Percentiles rank a stretch among this genome's conserved stretches.
phyloP scores from a whole-genome alignment of 2,888 invertebrate genomes.

The Dermolepida albohirtum region DNA sequence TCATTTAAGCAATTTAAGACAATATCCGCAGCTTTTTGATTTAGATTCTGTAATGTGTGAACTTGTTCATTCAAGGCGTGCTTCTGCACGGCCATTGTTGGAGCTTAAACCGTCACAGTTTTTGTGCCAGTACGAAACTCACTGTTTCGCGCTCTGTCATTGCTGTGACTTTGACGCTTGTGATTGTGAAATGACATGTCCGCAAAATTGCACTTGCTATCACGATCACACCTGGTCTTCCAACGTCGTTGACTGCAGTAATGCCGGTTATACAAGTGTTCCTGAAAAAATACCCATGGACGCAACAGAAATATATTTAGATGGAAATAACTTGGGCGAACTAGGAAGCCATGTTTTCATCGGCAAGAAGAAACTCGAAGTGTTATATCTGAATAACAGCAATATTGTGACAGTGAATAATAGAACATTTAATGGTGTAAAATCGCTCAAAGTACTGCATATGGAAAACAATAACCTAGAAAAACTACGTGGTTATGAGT shows the following conservation, averaged over 20 bases:
- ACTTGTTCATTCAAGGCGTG: slow-evolving; percentile 74
- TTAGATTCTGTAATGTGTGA: slow-evolving; percentile 82
- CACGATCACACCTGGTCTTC: slow-evolving; percentile 88
- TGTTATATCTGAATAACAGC: slow-evolving; percentile 83
- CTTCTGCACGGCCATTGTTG: slow-evolving; percentile 74
- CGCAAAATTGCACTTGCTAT: slow-evolving; percentile 86
- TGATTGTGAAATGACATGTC: slow-evolving; percentile 93
- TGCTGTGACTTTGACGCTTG: slow-evolving; percentile 93
- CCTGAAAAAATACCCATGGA: slow-evolving; percentile 89
- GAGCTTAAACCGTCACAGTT: slow-evolving; percentile 81
- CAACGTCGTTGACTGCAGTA: slow-evolving; percentile 87
- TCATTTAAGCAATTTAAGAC: slow-evolving; percentile 77
- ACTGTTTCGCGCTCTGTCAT: slow-evolving; percentile 88
- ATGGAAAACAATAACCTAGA: slow-evolving; percentile 81
- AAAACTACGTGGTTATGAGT: slow-evolving; percentile 80
- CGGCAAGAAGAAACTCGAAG: slow-evolving; percentile 84
- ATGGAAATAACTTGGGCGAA: slow-evolving; percentile 83
- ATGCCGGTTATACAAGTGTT: slow-evolving; percentile 78
- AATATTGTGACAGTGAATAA: slow-evolving; percentile 82
- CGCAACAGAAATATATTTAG: slow-evolving; percentile 87
- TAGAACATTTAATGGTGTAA: slow-evolving; percentile 84
- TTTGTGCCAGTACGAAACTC: slow-evolving; percentile 83
- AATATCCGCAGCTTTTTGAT: slow-evolving; percentile 84
- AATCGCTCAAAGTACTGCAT: slow-evolving; percentile 78
- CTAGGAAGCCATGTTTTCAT: slow-evolving; percentile 88